Base-by-base conservation (phyloP, 2,888 invertebrate genomes). In the Acrobasis repandana region DNA sequence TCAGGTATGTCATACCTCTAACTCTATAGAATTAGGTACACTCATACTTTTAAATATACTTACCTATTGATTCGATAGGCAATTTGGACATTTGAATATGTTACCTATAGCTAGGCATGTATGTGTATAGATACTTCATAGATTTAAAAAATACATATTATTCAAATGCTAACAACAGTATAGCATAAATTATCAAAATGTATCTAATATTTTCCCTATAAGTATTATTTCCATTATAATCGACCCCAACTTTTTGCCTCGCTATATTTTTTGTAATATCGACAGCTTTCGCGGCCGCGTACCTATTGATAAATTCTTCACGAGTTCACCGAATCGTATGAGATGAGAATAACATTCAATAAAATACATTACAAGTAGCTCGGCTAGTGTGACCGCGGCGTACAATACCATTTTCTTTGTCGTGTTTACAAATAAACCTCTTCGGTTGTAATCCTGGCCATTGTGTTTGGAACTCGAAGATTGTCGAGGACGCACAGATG, bases 351-450 rank as follows among this genome's bases (percentile, higher is more conserved):
- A 85, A 82, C 79, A 83, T 88, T 88, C 83, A 88, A 91, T 89
- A 84, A 86, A 82, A 83, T 80, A 82, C 78, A 83, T 85, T 79
- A 86, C 73, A 79, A 83, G 87, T 80, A 84, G 80, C 82, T 78
- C 71, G 65, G 69, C 72, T 79, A 79, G 83, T 83, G 84, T 81
- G 87, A 84, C 86, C 85, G 79, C 79, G 76, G 60, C 66, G 63
- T 82, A 88, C 83, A 84, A 85, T 86, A 77, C 73, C 75, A 69
- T 75, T 82, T 85, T 88, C 86, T 82, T 86, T 88, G 86, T 86
- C 80, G 78, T 92, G 90, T 91, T 91, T 92, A 90, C 90, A 92
- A 92, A 92, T 91, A 92, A 91, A 89, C 89, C 86, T 88, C 89
- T 86, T 80, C 83, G 82, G 76, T 76, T 80, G 79, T 92, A 92